Base-by-base conservation (phyloP, 2,113 vertebrate species). In the Aspidoscelis tigris region DNA sequence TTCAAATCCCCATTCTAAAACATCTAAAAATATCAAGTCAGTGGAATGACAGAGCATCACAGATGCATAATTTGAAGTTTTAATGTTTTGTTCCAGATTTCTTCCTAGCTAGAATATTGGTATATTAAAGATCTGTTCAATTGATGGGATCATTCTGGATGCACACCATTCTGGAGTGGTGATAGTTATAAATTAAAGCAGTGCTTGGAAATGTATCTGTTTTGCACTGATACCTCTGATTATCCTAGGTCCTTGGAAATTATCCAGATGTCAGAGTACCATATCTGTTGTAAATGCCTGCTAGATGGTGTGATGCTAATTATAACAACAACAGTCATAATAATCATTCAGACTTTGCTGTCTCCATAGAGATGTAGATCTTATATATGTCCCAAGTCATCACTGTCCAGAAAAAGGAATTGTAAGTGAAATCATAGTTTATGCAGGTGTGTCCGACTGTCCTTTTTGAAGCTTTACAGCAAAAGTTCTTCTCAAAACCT, bases 1-100 rank as follows among this genome's bases (percentile, higher is more conserved):
- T 76, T 26, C 20, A 75, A 83, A 76, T 55, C 47, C 58, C n/a
- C 41, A 75, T 6, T n/a, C 76, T 53, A 71, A 84, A 64, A 33
- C 72, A 64, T 44, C 68, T 78, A 70, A 76, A 70, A 80, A 65
- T 81, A 53, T n/a, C 69, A 75, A 18, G 64, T 84, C 12, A 66
- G 55, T 47, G 8, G 18, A 44, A 50, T 72, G 47, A 24, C 44
- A 68, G 53, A 80, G 41, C 50, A 76, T 12, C 80, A 47, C 11
- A 18, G 22, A 47, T 41, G 43, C 70, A 16, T 20, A 47, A 39
- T n/a, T 43, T 80, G 47, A 33, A 47, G 12, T 43, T 21, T 39
- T 21, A 20, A 55, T 73, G 24, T 55, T 77, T 78, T 26, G 47
- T 77, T 69, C 47, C 71, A 77, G 33, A 79, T 53, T 79, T 39